A percentile compares a stretch with the other conserved stretches of the same genome.
Conservation (phyloP, 1,140 invertebrate genomes). For the Lucilia cuprina region DNA sequence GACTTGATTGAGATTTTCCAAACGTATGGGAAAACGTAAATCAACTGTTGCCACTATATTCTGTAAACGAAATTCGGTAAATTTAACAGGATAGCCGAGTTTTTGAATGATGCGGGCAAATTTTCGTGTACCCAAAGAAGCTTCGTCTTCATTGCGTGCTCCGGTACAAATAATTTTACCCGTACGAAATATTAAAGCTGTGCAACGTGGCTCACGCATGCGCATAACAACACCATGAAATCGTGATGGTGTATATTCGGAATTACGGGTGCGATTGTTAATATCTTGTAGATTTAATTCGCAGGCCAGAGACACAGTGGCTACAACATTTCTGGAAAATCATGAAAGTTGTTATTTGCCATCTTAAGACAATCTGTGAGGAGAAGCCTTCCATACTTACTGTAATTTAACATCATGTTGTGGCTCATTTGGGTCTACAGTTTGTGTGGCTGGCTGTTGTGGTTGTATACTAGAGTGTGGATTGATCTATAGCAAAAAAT, state of each 20-base stretch:
- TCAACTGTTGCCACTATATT: conserved; percentile 99
- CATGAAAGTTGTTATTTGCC: neutral
- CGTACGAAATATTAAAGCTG: conserved; percentile 96
- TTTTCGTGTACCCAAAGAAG: conserved; percentile 92
- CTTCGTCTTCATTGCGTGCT: conserved; percentile 94
- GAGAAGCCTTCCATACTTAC: conserved; percentile 64
- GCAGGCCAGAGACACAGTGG: conserved; percentile 90
- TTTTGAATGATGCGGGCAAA: conserved; percentile 99
- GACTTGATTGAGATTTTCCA: conserved; percentile 93
- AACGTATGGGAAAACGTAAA: conserved; percentile 94
- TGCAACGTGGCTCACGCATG: conserved; percentile 94
- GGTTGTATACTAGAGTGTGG: conserved; percentile 53
- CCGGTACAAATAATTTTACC: conserved; percentile 99
- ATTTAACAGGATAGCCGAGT: conserved; percentile 94
- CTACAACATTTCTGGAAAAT: conserved; percentile 87
- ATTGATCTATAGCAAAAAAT: conserved; percentile 39
- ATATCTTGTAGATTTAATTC: conserved; percentile 89
- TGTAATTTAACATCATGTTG: conserved; percentile 61
- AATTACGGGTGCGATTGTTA: conserved; percentile 95
- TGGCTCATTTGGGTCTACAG: conserved; percentile 55
- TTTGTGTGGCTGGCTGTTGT: conserved; percentile 44
- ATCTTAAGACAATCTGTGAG: conserved; percentile 25
- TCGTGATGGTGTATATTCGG: conserved; percentile 97
- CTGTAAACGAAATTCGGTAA: conserved; percentile 97
- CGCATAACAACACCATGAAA: conserved; percentile 99